Percentiles rank a stretch among this genome's conserved stretches.
phyloP scores from a whole-genome alignment of 2,113 vertebrate genomes.

The Prunella fulvescens region DNA sequence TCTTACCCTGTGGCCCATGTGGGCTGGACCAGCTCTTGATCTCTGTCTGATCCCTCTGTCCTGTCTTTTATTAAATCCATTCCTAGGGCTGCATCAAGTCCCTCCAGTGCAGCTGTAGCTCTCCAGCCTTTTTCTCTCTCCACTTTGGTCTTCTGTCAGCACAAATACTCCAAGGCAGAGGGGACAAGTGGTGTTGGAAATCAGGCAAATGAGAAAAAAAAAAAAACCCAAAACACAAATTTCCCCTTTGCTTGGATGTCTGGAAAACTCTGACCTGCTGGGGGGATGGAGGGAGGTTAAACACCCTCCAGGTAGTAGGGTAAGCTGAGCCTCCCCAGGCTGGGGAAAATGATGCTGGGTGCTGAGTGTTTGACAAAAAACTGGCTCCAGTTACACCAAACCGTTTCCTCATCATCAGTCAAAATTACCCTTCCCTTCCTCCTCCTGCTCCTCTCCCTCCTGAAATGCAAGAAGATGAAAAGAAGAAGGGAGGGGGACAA shows the following conservation, averaged over 20 bases:
- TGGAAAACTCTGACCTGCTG: neutral
- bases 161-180: neutral
- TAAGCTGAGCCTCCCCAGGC: neutral
- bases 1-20: neutral
- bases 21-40: neutral
- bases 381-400: neutral
- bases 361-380: constrained; percentile 38
- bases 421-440: constrained; percentile 19
- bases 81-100: neutral
- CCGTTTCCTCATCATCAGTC: constrained; percentile 17
- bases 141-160: neutral
- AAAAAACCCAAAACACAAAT: neutral
- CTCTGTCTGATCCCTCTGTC: neutral
- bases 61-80: neutral
- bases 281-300: neutral
- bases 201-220: neutral
- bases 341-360: neutral
- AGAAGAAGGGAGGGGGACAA: neutral
- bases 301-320: neutral
- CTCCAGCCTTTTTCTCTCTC: neutral
- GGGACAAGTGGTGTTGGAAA: neutral
- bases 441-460: neutral
- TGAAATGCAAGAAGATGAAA: constrained; percentile 22
- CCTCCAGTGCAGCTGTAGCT: neutral
- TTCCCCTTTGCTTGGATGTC: neutral